phyloP scores from a whole-genome alignment of 2,888 invertebrate genomes.

The Diploptera punctata region DNA sequence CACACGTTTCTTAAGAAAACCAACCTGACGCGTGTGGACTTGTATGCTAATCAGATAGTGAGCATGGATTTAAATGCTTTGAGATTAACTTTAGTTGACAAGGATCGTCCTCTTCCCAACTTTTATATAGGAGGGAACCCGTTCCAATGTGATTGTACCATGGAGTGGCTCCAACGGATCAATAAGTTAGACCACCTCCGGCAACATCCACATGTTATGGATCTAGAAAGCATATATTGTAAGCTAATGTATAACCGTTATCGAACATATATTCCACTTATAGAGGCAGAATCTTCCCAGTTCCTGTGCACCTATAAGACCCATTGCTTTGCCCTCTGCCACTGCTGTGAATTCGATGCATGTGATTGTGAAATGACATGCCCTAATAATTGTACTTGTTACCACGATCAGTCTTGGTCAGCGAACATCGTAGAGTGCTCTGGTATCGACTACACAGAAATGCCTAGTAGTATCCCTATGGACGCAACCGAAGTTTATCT shows the following conservation, averaged over 20 bases:
- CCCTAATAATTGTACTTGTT: slow-evolving; percentile 92
- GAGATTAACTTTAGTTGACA: slow-evolving; percentile 79
- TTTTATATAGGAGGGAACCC: slow-evolving; percentile 95
- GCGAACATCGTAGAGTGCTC: slow-evolving; percentile 94
- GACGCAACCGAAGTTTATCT: slow-evolving; percentile 94
- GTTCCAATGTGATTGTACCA: slow-evolving; percentile 92
- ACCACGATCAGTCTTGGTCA: slow-evolving; percentile 93
- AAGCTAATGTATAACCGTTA: slow-evolving; percentile 85
- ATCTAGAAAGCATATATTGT: slow-evolving; percentile 88
- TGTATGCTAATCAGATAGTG: slow-evolving; percentile 91
- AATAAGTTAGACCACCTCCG: slow-evolving; percentile 82
- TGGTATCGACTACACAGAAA: slow-evolving; percentile 76
- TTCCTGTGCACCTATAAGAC: slow-evolving; percentile 92
- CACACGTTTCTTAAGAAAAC: slow-evolving; percentile 89
- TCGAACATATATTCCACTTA: slow-evolving; percentile 81
- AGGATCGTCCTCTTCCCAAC: slow-evolving; percentile 78
- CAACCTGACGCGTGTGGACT: slow-evolving; percentile 88
- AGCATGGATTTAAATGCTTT: slow-evolving; percentile 90
- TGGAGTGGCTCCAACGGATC: slow-evolving; percentile 94
- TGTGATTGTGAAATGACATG: slow-evolving; percentile 98
- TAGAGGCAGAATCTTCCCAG: slow-evolving; percentile 87
- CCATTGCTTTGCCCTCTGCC: slow-evolving; percentile 93
- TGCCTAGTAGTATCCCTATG: slow-evolving; percentile 91
- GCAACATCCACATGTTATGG: slow-evolving; percentile 91
- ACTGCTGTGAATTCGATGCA: slow-evolving; percentile 96